Evolutionary conservation across 2,797 vertebrate species (phyloP), one percentile per base, ranked within the genome.

Genomic region (Neosalanx taihuensis): DNA sequence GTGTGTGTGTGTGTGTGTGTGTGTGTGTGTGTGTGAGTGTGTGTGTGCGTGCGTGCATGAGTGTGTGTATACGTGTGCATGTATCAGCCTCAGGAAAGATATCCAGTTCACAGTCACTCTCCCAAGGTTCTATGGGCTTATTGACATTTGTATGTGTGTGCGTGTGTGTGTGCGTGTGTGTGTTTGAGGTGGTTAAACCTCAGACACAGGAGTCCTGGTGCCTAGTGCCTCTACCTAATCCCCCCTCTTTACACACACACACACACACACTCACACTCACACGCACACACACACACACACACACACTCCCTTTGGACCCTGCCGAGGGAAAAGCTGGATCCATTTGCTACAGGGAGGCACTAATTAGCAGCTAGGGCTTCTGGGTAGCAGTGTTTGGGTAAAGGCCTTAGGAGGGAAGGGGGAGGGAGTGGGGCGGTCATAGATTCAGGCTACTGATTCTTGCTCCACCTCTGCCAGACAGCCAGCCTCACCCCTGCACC

Each of bases 121-220:
- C 51, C 51, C 10, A 1, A n/a, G 51, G 15, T 18, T 56, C 51
- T n/a, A 3, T 56, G 51, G 41, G 41, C 41, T 46, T 46, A 46
- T 46, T 46, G 41, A 12, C 66, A 75, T 23, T 49, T 12, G 65
- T 60, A 23, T 31, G 53, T 41, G 35, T 69, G 60, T 23, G 64
- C 17, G 17, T 51, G 64, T 29, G 69, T 72, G 64, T 61, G 59
- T 61, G 49, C 13, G 15, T 51, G 15, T 56, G 51, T 56, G 41
- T 53, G 20, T 67, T 46, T 30, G 56, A 26, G 67, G 6, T 13
- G 1, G 66, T 77, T 77, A 75, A 72, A 71, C 26, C 69, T 80
- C 72, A 85, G 74, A 70, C 67, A 69, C 26, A 69, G 64, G 59
- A 71, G 64, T 15, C 67, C 62, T 69, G 58, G 41, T 67, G 33